A percentile compares a stretch with the other conserved stretches of the same genome.
These are phyloP conservation scores for Torymus tubicola DNA, from an alignment of 2,888 invertebrate species.

Conservation along the genomic window DNA sequence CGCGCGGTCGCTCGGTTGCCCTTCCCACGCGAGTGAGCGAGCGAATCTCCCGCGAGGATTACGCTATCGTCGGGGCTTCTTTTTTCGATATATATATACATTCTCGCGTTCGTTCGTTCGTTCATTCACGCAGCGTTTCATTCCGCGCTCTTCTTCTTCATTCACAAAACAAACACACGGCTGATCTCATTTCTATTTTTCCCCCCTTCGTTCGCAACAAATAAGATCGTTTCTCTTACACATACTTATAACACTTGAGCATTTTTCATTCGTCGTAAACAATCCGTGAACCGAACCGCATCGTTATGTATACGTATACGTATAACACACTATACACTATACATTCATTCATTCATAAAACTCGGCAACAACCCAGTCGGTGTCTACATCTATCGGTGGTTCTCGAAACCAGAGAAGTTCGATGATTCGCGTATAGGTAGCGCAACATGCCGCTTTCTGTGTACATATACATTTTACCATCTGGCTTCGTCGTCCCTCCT, in stretches of 20 bases:
- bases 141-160: background rate
- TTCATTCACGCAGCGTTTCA: background rate
- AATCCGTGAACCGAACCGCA: no score
- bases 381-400: constrained; percentile 58
- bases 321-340: no score
- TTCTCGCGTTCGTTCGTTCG: background rate
- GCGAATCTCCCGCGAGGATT: constrained; percentile 32
- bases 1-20: constrained; percentile 21
- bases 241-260: no score
- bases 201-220: background rate
- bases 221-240: no score
- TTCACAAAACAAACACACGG: background rate
- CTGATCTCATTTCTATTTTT: background rate
- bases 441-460: constrained; percentile 7
- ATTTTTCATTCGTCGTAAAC: no score
- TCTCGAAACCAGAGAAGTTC: constrained; percentile 32
- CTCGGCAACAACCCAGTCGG: constrained; percentile 1
- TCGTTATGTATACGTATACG: no score
- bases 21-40: constrained; percentile 46
- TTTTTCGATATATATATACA: constrained; percentile 30
- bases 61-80: constrained; percentile 30
- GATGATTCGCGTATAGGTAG: constrained; percentile 54
- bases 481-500: background rate
- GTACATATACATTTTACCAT: background rate
- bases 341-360: no score